Conservation (phyloP, 2,113 vertebrate species). For the Baryphthengus martii region DNA sequence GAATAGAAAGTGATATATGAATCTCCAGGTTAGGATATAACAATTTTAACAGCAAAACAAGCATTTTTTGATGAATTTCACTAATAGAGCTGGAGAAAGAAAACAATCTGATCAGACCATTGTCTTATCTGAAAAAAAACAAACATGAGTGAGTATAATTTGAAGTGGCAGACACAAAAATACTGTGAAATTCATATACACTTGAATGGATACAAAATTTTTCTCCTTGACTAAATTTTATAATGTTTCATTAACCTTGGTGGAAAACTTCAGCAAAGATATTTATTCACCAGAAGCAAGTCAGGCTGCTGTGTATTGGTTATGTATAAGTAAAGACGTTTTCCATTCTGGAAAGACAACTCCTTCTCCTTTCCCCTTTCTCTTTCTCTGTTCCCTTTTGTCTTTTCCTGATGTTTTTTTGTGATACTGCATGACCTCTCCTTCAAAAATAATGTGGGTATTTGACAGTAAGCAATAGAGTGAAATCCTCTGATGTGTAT, state of each 20-base stretch:
- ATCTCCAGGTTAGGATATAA: background rate
- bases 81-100: background rate
- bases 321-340: background rate
- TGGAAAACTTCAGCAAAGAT: background rate
- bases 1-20: background rate
- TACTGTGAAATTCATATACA: constrained; percentile 34
- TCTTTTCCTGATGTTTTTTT: background rate
- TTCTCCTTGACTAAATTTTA: constrained; percentile 38
- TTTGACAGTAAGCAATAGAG: background rate
- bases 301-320: background rate
- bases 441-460: background rate
- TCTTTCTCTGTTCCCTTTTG: background rate
- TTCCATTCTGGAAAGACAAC: background rate
- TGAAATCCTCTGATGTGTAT: background rate
- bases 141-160: background rate
- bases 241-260: constrained; percentile 44
- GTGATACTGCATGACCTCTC: background rate
- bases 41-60: background rate
- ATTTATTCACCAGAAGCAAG: background rate
- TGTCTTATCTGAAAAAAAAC: constrained; percentile 5
- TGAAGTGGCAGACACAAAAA: constrained; percentile 42
- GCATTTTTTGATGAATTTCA: background rate
- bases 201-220: constrained; percentile 16
- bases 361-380: background rate
- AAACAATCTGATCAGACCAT: background rate